A percentile compares a stretch with the other conserved stretches of the same genome.
Evolutionary conservation across 1,140 invertebrate species (phyloP).

Genomic region (Zaprionus nigranus): DNA sequence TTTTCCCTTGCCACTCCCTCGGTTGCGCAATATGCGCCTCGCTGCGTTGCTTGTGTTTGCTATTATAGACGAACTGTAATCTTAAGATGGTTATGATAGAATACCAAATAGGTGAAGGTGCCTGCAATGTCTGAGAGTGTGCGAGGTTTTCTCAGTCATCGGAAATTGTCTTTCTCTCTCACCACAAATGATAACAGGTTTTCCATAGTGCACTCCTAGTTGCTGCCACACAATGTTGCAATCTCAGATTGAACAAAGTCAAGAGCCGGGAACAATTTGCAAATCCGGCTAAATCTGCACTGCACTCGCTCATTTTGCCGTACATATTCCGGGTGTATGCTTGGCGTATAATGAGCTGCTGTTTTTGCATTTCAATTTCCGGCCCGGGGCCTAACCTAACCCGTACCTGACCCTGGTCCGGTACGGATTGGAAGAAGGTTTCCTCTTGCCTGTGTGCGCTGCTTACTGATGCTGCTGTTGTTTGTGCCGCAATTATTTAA

Average conservation of each 20-base stretch:
- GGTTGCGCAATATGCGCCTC: constrained; percentile 20
- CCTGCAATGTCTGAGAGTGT: background rate
- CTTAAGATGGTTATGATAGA: constrained; percentile 1
- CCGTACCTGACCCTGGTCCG: constrained; percentile 31
- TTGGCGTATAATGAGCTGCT: constrained; percentile 79
- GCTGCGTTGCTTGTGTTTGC: background rate
- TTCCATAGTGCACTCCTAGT: background rate
- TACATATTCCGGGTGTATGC: constrained; percentile 54
- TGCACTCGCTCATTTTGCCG: constrained; percentile 5
- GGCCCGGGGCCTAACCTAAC: constrained; percentile 40
- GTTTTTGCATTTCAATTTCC: constrained; percentile 83
- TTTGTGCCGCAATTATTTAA: constrained; percentile 79
- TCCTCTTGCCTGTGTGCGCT: constrained; percentile 29
- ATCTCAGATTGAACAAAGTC: constrained; percentile 1
- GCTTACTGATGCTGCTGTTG: constrained; percentile 11
- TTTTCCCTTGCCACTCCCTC: background rate
- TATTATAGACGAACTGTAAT: background rate
- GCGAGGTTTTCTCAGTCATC: background rate
- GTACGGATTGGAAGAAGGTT: constrained; percentile 62
- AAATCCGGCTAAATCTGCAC: constrained; percentile 8
- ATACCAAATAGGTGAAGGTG: background rate
- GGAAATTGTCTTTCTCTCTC: background rate
- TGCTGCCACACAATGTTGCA: background rate
- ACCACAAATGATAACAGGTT: constrained; percentile 1
- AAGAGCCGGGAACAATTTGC: constrained; percentile 7